Evolutionary conservation across 2,113 vertebrate species (phyloP).

Genomic region (Myiozetetes cayanensis): DNA sequence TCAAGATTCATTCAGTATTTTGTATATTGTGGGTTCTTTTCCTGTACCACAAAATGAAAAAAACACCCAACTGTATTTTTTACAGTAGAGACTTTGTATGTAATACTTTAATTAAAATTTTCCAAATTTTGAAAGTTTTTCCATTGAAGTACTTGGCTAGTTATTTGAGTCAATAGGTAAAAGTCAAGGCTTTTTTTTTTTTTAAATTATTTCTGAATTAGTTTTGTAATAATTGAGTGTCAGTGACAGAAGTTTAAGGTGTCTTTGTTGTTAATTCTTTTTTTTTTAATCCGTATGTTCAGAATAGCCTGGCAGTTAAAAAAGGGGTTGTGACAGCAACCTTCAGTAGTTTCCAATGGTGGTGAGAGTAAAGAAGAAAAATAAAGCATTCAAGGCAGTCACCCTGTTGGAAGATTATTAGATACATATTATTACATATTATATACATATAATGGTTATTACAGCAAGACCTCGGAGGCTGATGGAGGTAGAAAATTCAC

Average conservation of each 20-base stretch:
- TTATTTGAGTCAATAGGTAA: background rate
- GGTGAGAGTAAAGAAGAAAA: background rate
- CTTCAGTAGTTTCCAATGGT: background rate
- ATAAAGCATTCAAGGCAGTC: background rate
- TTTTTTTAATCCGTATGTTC: background rate
- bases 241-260: background rate
- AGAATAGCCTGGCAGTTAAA: background rate
- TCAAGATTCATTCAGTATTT: background rate
- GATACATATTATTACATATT: no score
- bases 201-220: background rate
- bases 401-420: background rate
- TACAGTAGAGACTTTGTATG: background rate
- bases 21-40: rapidly evolving
- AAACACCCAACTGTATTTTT: background rate
- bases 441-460: background rate
- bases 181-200: background rate
- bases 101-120: background rate
- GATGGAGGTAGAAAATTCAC: background rate
- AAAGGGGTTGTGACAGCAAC: background rate
- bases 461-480: background rate
- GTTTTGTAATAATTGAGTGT: background rate
- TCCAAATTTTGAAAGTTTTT: background rate
- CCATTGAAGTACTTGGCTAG: background rate
- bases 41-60: background rate
- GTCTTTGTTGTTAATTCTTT: background rate